Percentiles rank a stretch among this genome's conserved stretches.
These are phyloP conservation scores for Neoaliturus tenellus DNA, from an alignment of 2,888 invertebrate species.

Conservation along the genomic window DNA sequence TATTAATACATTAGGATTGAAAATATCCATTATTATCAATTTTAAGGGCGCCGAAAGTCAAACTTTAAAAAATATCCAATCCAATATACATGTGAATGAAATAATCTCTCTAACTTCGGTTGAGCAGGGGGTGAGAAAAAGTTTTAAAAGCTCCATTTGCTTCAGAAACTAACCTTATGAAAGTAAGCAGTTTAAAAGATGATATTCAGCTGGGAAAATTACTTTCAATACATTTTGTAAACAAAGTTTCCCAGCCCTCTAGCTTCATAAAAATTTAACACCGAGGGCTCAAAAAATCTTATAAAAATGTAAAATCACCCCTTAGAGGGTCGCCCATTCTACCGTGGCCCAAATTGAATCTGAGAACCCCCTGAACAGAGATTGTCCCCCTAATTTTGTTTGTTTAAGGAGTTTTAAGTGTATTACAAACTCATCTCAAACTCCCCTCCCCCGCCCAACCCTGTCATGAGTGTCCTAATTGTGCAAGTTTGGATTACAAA, in stretches of 20 bases:
- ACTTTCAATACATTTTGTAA: background rate
- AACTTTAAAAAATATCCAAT: too few relatives aligned
- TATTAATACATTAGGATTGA: too few relatives aligned
- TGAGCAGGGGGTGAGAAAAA: too few relatives aligned
- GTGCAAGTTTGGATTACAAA: slow-evolving; percentile 31
- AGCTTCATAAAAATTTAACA: slow-evolving; percentile 7
- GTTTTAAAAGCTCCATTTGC: too few relatives aligned
- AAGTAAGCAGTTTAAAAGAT: background rate
- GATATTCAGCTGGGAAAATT: background rate
- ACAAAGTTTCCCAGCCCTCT: background rate
- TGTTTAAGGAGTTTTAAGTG: slow-evolving; percentile 52
- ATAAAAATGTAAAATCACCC: slow-evolving; percentile 47
- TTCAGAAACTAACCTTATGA: too few relatives aligned
- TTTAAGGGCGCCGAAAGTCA: too few relatives aligned
- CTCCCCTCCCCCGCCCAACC: background rate
- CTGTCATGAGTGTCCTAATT: background rate
- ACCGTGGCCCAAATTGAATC: slow-evolving; percentile 37
- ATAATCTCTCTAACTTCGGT: too few relatives aligned
- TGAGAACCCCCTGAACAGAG: slow-evolving; percentile 3
- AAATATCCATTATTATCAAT: too few relatives aligned
- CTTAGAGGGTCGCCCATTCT: slow-evolving; percentile 7
- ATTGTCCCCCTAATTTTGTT: slow-evolving; percentile 52
- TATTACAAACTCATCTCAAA: slow-evolving; percentile 48
- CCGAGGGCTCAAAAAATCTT: slow-evolving; percentile 27
- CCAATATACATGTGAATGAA: too few relatives aligned